A percentile compares a stretch with the other conserved stretches of the same genome.
Conservation (phyloP, 1,140 invertebrate species). For the Archivesica marissinica region DNA sequence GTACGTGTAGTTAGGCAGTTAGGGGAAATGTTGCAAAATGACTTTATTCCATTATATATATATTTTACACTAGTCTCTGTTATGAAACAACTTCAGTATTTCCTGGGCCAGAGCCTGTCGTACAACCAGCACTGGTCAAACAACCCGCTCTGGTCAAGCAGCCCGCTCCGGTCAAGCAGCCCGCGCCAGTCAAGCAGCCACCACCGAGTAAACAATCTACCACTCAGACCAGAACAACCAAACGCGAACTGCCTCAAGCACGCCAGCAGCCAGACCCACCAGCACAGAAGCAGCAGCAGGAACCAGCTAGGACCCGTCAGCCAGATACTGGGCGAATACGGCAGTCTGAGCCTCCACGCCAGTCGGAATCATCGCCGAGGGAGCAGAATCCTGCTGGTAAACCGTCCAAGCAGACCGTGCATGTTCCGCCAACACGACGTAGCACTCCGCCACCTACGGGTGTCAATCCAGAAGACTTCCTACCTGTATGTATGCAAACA, state of each 20-base stretch:
- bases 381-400: slow-evolving; percentile 3
- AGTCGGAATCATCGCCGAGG: slow-evolving; percentile 47
- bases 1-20: too few relatives aligned
- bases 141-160: not conserved
- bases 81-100: too few relatives aligned
- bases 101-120: slow-evolving; percentile 48
- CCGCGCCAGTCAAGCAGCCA: not conserved
- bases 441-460: slow-evolving; percentile 19
- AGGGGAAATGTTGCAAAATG: too few relatives aligned
- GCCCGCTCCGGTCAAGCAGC: slow-evolving; percentile 1
- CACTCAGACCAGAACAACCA: not conserved
- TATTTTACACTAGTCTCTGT: too few relatives aligned
- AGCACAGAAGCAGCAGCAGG: not conserved
- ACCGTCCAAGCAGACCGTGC: slow-evolving; percentile 21
- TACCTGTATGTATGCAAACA: slow-evolving; percentile 57
- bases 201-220: not conserved
- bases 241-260: slow-evolving; percentile 12
- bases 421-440: slow-evolving; percentile 14
- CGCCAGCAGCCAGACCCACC: slow-evolving; percentile 31
- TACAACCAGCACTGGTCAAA: slow-evolving; percentile 1
- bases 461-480: slow-evolving; percentile 64
- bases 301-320: not conserved
- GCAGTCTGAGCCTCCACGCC: slow-evolving; percentile 12
- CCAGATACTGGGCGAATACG: slow-evolving; percentile 24
- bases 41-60: too few relatives aligned